Evolutionary conservation across 2,888 invertebrate genomes (phyloP).

Genomic region (Pachycephus smyrnensis): DNA sequence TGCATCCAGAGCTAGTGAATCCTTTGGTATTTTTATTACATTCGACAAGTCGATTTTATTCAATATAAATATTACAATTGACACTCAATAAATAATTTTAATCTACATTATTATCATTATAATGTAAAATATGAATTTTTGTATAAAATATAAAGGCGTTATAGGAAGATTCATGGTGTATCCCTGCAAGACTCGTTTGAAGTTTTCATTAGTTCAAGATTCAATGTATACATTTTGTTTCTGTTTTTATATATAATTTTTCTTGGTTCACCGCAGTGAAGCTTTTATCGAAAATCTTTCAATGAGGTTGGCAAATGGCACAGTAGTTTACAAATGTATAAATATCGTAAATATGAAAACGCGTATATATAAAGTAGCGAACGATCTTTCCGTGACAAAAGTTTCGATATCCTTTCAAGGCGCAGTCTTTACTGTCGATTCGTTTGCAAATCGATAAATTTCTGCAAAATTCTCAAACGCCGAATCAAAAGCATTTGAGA

Average conservation of each 20-base stretch:
- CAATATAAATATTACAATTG: slow-evolving; percentile 23
- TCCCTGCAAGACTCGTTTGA: background rate
- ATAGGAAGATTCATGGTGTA: background rate
- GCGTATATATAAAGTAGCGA: background rate
- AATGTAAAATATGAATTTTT: background rate
- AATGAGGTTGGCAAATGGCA: background rate
- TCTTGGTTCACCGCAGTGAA: background rate
- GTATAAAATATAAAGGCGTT: background rate
- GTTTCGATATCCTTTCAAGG: background rate
- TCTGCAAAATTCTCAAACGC: background rate
- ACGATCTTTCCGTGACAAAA: background rate
- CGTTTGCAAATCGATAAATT: background rate
- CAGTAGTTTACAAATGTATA: background rate
- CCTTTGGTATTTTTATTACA: background rate
- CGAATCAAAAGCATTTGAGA: background rate
- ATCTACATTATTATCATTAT: background rate
- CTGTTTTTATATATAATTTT: background rate
- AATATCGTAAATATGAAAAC: background rate
- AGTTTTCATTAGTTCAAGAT: background rate
- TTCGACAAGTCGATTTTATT: slow-evolving; percentile 7
- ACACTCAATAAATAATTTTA: slow-evolving; percentile 22
- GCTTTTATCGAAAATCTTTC: background rate
- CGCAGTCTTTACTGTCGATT: background rate
- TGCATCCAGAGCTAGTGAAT: background rate
- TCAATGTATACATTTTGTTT: background rate